phyloP scores from a whole-genome alignment of 2,888 invertebrate genomes.

The Norana najaformis region DNA sequence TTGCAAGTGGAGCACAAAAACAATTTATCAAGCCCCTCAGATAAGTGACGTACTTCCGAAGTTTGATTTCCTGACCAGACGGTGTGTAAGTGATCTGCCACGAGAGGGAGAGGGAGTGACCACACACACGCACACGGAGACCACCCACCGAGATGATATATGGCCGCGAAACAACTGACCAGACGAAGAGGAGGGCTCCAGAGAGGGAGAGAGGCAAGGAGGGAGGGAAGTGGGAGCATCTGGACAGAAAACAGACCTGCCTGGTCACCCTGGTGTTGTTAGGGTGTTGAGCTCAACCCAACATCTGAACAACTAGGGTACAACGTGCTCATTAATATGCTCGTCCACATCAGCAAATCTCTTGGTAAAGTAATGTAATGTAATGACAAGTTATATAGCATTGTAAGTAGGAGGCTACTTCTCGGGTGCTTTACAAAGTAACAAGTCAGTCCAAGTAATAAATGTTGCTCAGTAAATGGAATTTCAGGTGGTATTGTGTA shows the following conservation, averaged over 20 bases:
- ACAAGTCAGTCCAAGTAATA: too few relatives aligned
- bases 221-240: not conserved
- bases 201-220: not conserved
- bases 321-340: too few relatives aligned
- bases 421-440: too few relatives aligned
- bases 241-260: not conserved
- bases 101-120: not conserved
- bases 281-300: not conserved
- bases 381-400: too few relatives aligned
- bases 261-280: not conserved
- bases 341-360: too few relatives aligned
- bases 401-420: too few relatives aligned
- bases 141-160: constrained; percentile 6
- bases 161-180: not conserved
- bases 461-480: too few relatives aligned
- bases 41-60: not conserved
- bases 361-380: too few relatives aligned
- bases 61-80: not conserved
- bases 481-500: too few relatives aligned
- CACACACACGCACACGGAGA: not conserved
- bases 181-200: not conserved
- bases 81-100: not conserved
- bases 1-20: not conserved
- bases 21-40: not conserved
- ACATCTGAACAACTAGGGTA: too few relatives aligned